A percentile compares a stretch with the other conserved stretches of the same genome.
Evolutionary conservation across 2,797 vertebrate species (phyloP).

Genomic region (Xenentodon cancila): DNA sequence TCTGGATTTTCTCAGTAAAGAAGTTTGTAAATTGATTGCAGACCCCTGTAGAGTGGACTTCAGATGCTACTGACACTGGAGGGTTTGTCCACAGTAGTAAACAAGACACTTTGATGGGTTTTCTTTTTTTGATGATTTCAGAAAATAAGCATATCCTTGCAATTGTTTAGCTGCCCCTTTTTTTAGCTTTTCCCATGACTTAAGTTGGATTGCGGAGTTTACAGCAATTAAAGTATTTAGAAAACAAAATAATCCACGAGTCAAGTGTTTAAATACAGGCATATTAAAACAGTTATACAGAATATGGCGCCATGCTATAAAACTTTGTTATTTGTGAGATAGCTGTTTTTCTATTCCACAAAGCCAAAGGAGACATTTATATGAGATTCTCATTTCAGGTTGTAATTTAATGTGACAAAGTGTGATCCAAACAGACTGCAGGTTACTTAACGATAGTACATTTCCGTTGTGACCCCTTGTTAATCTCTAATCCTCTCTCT

Average conservation of each 20-base stretch:
- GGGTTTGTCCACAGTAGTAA: no score
- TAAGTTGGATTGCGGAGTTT: background rate
- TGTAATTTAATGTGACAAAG: conserved; percentile 14
- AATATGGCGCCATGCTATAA: background rate
- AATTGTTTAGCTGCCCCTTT: background rate
- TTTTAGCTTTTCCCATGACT: fast-evolving
- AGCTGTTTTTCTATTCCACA: no score
- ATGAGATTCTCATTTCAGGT: background rate
- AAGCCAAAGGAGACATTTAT: conserved; percentile 1
- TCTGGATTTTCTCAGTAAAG: no score
- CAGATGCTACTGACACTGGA: no score
- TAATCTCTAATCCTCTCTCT: conserved; percentile 39
- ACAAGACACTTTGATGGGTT: no score
- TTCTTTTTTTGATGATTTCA: no score
- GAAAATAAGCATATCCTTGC: no score
- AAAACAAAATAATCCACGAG: background rate
- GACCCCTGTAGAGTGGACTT: no score
- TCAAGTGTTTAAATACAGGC: background rate
- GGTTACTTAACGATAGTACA: conserved; percentile 52
- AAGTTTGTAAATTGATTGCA: no score
- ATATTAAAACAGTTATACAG: background rate
- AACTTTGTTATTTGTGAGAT: background rate
- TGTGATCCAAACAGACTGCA: conserved; percentile 5
- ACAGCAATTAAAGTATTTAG: background rate
- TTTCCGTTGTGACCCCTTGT: conserved; percentile 30